Evolutionary conservation across 2,113 vertebrate genomes (phyloP).

Genomic region (Podarcis raffonei): DNA sequence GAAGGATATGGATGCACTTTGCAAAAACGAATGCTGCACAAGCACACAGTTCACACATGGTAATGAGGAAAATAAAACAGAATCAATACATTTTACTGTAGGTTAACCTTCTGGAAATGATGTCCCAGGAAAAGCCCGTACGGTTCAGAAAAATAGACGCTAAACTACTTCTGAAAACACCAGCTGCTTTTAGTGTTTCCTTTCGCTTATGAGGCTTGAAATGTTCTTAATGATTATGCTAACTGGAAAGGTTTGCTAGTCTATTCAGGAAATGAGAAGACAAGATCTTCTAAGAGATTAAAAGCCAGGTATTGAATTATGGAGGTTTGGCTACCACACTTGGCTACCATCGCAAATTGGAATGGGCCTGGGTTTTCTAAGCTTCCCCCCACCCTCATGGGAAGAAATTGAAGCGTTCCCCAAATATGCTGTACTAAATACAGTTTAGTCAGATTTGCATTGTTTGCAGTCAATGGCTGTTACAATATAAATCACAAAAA

Average conservation of each 20-base stretch:
- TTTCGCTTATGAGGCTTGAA: background rate
- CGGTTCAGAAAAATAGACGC: slow-evolving; percentile 37
- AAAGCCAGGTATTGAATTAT: background rate
- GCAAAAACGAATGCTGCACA: slow-evolving; percentile 41
- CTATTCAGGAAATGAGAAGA: background rate
- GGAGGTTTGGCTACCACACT: background rate
- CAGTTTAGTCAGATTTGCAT: background rate
- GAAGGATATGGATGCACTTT: slow-evolving; percentile 52
- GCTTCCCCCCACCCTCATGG: accelerated
- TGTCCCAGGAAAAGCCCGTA: background rate
- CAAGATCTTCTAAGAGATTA: background rate
- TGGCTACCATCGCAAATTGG: background rate
- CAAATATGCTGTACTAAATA: background rate
- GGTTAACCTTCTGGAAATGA: background rate
- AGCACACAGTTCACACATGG: slow-evolving; percentile 34
- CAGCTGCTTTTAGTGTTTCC: slow-evolving; percentile 11
- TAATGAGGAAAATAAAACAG: slow-evolving; percentile 40
- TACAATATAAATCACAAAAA: background rate
- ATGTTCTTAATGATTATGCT: background rate
- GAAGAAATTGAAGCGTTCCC: background rate
- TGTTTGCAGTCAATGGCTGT: too few species aligned
- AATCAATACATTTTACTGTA: background rate
- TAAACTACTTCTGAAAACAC: slow-evolving; percentile 20
- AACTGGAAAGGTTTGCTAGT: background rate
- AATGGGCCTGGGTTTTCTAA: background rate